Conservation (phyloP, 2,888 invertebrate species). For the Protodeltote pygarga region DNA sequence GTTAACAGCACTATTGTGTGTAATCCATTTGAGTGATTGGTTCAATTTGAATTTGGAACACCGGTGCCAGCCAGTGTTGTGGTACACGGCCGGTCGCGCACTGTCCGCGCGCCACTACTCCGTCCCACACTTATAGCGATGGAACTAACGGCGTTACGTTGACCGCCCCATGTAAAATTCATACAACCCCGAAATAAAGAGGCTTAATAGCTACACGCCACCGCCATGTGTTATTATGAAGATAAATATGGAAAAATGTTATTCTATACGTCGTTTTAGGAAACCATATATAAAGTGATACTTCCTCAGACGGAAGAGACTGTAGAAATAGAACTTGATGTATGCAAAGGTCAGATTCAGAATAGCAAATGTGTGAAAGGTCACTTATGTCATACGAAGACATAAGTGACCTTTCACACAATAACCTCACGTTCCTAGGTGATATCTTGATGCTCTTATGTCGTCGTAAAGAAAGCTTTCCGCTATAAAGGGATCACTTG, state of each 20-base stretch:
- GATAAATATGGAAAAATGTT: slow-evolving; percentile 57
- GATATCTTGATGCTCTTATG: slow-evolving; percentile 25
- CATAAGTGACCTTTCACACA: slow-evolving; percentile 46
- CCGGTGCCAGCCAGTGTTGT: slow-evolving; percentile 77
- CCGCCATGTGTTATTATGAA: slow-evolving; percentile 66
- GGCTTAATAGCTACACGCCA: slow-evolving; percentile 60
- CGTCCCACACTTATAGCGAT: slow-evolving; percentile 76
- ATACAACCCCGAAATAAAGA: slow-evolving; percentile 72
- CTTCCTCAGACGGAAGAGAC: slow-evolving; percentile 26
- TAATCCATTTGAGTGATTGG: slow-evolving; percentile 66
- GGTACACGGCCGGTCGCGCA: slow-evolving; percentile 80
- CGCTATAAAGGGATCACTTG: slow-evolving; percentile 7
- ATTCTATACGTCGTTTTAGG: slow-evolving; percentile 42
- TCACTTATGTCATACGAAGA: too few relatives aligned
- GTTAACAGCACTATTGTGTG: slow-evolving; percentile 72
- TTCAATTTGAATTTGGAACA: slow-evolving; percentile 60
- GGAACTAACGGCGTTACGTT: slow-evolving; percentile 64
- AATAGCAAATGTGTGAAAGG: slow-evolving; percentile 39
- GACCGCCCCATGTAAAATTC: slow-evolving; percentile 77
- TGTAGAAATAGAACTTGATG: slow-evolving; percentile 34
- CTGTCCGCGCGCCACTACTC: slow-evolving; percentile 73
- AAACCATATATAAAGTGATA: slow-evolving; percentile 48
- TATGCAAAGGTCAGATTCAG: slow-evolving; percentile 56
- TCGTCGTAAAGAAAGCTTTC: slow-evolving; percentile 5
- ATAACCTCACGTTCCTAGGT: slow-evolving; percentile 21